Conservation (phyloP, 2,113 vertebrate species). For the Camelus bactrianus region DNA sequence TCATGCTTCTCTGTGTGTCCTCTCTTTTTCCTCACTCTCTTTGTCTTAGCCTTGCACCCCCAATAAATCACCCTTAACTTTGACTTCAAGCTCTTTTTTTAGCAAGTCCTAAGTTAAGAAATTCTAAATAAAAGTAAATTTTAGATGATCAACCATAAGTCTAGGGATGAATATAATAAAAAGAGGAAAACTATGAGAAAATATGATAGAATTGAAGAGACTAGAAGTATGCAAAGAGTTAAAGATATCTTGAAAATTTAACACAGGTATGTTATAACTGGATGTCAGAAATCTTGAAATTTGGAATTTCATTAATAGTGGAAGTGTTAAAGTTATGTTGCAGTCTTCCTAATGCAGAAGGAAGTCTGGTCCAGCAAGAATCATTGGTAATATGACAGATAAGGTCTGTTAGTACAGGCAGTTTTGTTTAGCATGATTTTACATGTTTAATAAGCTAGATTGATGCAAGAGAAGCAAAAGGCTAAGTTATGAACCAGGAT, state of each 20-base stretch:
- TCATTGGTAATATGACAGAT: too few species aligned
- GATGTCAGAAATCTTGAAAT: neutral
- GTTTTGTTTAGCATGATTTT: neutral
- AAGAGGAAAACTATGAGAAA: neutral
- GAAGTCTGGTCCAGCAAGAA: neutral
- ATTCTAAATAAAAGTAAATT: neutral
- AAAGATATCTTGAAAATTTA: neutral
- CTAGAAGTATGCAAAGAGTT: neutral
- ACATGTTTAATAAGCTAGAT: neutral
- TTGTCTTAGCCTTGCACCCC: rapidly evolving
- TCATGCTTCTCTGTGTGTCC: neutral
- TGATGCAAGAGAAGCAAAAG: neutral
- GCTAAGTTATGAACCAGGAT: neutral
- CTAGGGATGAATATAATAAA: neutral
- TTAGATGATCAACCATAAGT: neutral
- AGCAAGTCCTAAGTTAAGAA: neutral
- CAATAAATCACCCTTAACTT: neutral
- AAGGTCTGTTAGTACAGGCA: neutral
- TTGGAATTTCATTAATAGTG: neutral
- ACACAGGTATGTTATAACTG: neutral
- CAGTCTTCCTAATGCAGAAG: neutral
- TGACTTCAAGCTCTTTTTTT: neutral
- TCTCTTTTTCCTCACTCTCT: neutral
- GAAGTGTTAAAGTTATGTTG: neutral
- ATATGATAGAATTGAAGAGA: neutral